These are phyloP conservation scores for Rhizoglyphus robini DNA, from an alignment of 1,140 invertebrate species.

Conservation along the genomic window DNA sequence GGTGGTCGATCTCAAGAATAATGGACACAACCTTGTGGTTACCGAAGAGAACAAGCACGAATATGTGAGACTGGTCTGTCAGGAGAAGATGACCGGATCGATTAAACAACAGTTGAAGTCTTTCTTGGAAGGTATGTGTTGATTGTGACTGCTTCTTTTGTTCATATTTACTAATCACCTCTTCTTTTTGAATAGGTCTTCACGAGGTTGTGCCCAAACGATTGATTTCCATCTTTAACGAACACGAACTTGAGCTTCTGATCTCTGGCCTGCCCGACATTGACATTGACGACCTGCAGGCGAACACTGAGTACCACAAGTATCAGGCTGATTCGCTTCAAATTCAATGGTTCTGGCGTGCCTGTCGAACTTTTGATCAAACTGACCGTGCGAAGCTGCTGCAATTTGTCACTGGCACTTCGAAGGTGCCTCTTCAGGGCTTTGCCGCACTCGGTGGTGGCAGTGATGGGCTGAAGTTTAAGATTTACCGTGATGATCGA, in stretches of 20 bases:
- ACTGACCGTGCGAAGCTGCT: slow-evolving; percentile 83
- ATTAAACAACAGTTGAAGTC: slow-evolving; percentile 66
- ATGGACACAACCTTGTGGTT: slow-evolving; percentile 71
- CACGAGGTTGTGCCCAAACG: slow-evolving; percentile 89
- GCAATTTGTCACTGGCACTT: slow-evolving; percentile 74
- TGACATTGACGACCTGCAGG: slow-evolving; percentile 81
- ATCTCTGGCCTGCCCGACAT: slow-evolving; percentile 82
- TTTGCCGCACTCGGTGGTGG: slow-evolving; percentile 82
- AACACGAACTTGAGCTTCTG: slow-evolving; percentile 80
- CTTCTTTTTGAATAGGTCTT: too few species aligned
- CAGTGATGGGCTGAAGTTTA: slow-evolving; percentile 90
- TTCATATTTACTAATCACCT: too few species aligned
- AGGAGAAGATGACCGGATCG: slow-evolving; percentile 90
- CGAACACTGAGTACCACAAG: slow-evolving; percentile 85
- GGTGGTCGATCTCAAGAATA: slow-evolving; percentile 66
- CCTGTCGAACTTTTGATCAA: slow-evolving; percentile 78
- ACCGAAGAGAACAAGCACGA: slow-evolving; percentile 85
- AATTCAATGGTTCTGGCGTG: slow-evolving; percentile 92
- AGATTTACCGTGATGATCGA: slow-evolving; percentile 81
- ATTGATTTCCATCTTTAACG: slow-evolving; percentile 87
- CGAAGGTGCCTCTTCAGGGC: slow-evolving; percentile 86
- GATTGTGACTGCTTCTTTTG: too few species aligned
- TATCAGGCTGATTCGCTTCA: slow-evolving; percentile 76
- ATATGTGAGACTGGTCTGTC: slow-evolving; percentile 79
- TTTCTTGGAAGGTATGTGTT: slow-evolving; percentile 71